phyloP scores from a whole-genome alignment of 2,888 invertebrate species.

The Neoascia interrupta region DNA sequence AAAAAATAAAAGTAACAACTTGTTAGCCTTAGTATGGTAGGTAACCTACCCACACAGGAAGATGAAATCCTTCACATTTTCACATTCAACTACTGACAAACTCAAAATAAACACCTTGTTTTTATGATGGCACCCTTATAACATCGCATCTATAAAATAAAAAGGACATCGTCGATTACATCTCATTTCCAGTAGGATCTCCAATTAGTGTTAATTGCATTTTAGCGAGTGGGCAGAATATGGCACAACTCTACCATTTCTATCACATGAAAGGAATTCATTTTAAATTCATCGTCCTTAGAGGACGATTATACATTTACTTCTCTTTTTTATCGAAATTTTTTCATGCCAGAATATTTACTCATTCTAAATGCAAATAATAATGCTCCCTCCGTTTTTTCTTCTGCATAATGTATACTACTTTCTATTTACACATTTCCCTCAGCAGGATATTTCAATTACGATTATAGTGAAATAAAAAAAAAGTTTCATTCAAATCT shows the following conservation, averaged over 20 bases:
- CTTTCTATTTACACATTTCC: conserved; percentile 25
- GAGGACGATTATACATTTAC: neutral
- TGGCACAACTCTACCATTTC: conserved; percentile 29
- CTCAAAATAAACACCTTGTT: neutral
- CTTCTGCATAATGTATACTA: neutral
- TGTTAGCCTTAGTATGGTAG: too few species aligned
- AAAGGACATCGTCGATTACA: conserved; percentile 6
- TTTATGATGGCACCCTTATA: too few species aligned
- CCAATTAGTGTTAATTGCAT: conserved; percentile 64
- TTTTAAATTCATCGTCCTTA: neutral
- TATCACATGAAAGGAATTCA: neutral
- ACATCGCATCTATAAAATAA: too few species aligned
- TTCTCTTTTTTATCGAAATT: neutral
- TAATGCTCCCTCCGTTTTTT: neutral
- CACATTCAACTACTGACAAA: conserved; percentile 16
- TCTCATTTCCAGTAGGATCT: conserved; percentile 18
- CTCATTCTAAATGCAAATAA: neutral
- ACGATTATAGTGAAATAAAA: conserved; percentile 14
- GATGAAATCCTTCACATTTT: conserved; percentile 17
- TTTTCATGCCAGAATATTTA: too few species aligned
- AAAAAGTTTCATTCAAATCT: too few species aligned
- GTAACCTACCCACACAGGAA: too few species aligned
- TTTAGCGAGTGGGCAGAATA: conserved; percentile 19
- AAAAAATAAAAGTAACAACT: conserved; percentile 51
- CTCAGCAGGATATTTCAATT: conserved; percentile 46